Conservation (phyloP, 2,113 vertebrate genomes). For the Pachycephala philippinensis region DNA sequence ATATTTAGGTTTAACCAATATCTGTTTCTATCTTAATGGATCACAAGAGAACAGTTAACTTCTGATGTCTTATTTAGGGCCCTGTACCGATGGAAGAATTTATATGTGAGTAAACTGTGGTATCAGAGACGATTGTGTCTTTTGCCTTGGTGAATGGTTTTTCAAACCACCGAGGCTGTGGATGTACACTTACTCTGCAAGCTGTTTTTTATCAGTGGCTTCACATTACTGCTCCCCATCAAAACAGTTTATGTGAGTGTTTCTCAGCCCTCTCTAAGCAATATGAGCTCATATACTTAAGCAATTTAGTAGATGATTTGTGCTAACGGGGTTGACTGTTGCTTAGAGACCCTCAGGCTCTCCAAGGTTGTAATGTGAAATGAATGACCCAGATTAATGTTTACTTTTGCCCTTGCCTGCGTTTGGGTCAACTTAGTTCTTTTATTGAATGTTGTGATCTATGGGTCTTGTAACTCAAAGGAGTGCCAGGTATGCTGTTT, state of each 20-base stretch:
- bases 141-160: neutral
- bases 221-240: neutral
- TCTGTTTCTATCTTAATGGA: neutral
- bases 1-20: neutral
- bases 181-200: neutral
- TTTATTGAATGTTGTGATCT: neutral
- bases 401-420: neutral
- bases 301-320: slow-evolving; percentile 15
- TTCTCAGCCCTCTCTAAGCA: slow-evolving; percentile 12
- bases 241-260: neutral
- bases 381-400: neutral
- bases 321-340: neutral
- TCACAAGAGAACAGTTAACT: neutral
- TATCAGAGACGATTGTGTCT: neutral
- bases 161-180: neutral
- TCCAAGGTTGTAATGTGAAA: neutral
- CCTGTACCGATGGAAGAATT: neutral
- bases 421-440: neutral
- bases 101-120: neutral
- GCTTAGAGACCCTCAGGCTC: neutral
- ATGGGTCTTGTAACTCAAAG: neutral
- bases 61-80: neutral
- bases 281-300: neutral
- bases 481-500: neutral
- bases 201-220: neutral